phyloP scores from a whole-genome alignment of 2,797 vertebrate species.

The Rhynchonycteris naso region DNA sequence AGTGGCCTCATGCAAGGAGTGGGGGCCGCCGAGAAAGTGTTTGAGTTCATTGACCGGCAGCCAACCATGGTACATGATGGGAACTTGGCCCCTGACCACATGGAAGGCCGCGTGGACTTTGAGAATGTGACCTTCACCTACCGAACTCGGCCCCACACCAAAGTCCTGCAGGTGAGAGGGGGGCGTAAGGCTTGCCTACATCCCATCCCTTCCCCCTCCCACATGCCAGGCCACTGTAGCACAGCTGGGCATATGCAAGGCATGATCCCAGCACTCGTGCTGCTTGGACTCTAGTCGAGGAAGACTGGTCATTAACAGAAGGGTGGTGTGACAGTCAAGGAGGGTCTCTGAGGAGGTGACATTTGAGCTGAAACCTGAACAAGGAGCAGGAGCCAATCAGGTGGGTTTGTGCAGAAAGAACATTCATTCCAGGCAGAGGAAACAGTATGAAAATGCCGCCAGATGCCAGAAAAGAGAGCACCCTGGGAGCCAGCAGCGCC shows the following conservation, averaged over 20 bases:
- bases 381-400: background rate
- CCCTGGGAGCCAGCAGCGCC: background rate
- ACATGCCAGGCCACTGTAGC: fast-evolving
- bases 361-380: background rate
- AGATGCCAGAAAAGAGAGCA: background rate
- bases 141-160: slow-evolving; percentile 90
- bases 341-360: background rate
- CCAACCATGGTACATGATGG: slow-evolving; percentile 90
- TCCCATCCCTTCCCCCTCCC: background rate
- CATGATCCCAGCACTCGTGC: background rate
- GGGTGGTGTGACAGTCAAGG: background rate
- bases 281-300: background rate
- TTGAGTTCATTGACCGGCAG: slow-evolving; percentile 95
- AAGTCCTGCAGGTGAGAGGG: slow-evolving; percentile 92
- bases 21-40: slow-evolving; percentile 97
- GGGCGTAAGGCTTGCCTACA: fast-evolving
- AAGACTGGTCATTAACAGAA: background rate
- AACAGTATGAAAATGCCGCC: background rate
- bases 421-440: background rate
- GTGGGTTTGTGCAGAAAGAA: background rate
- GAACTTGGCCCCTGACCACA: slow-evolving; percentile 88
- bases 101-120: slow-evolving; percentile 94
- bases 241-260: fast-evolving
- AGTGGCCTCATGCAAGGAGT: slow-evolving; percentile 97
- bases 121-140: slow-evolving; percentile 94